These are phyloP conservation scores for Tragelaphus imberbis DNA, from an alignment of 2,113 vertebrate species.

Conservation along the genomic window DNA sequence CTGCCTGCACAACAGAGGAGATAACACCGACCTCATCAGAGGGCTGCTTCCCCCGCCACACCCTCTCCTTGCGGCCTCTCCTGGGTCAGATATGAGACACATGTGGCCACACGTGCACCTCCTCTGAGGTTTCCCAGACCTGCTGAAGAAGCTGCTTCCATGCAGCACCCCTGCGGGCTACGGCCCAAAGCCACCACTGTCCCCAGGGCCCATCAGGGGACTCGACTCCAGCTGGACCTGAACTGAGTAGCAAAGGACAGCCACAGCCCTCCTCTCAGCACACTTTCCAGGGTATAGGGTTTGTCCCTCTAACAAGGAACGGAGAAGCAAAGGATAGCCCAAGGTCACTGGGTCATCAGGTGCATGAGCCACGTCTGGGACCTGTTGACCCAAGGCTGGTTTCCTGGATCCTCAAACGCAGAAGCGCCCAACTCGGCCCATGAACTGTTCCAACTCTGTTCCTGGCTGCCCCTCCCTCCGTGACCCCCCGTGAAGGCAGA, in stretches of 20 bases:
- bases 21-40: not conserved
- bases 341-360: not conserved
- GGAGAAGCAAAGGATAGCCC: not conserved
- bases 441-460: not conserved
- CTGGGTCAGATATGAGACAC: not conserved
- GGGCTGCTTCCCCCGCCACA: not conserved
- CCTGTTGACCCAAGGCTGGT: not conserved
- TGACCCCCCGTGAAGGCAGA: not conserved
- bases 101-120: accelerated
- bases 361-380: too few relatives aligned
- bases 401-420: not conserved
- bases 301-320: not conserved
- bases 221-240: not conserved
- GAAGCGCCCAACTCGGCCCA: not conserved
- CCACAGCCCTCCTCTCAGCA: not conserved
- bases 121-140: not conserved
- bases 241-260: not conserved
- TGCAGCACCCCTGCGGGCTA: not conserved
- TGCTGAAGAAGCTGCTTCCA: not conserved
- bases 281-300: not conserved
- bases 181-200: not conserved
- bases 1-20: not conserved
- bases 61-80: not conserved
- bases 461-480: not conserved
- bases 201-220: not conserved